Conservation (phyloP, 2,797 vertebrate species). For the Pseudochirops corinnae region DNA sequence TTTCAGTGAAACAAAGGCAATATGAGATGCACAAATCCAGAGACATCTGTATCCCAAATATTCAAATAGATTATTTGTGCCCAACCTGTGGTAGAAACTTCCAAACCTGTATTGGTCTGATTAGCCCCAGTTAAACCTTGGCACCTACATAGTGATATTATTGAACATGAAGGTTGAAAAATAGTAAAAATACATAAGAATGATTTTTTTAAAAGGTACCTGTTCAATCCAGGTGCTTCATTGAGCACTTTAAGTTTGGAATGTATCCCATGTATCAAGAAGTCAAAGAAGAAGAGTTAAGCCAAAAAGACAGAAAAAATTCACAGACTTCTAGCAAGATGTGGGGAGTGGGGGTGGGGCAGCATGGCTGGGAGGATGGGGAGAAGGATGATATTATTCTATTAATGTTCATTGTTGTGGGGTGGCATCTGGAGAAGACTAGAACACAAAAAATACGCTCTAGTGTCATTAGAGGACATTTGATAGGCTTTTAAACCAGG, state of each 20-base stretch:
- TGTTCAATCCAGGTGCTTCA: background rate
- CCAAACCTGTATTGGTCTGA: background rate
- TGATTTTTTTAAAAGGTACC: too few relatives aligned
- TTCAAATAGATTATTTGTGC: background rate
- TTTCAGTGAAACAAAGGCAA: background rate
- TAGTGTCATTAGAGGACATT: background rate
- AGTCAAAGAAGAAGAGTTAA: background rate
- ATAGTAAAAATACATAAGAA: background rate
- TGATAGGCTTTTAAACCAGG: background rate
- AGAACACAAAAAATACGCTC: background rate
- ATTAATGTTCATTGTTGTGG: background rate
- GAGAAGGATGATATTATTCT: background rate
- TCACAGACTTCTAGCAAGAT: background rate
- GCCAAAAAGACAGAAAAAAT: background rate
- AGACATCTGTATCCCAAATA: background rate
- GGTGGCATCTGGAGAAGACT: background rate
- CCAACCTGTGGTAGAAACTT: background rate
- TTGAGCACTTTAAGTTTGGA: background rate
- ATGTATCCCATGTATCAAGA: background rate
- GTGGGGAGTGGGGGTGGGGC: fast-evolving
- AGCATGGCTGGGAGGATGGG: background rate
- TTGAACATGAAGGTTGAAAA: background rate
- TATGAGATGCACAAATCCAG: background rate
- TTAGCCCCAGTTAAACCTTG: background rate
- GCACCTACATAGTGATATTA: background rate